Conservation (phyloP, 2,113 vertebrate species). For the Chamaetylas fuelleborni region DNA sequence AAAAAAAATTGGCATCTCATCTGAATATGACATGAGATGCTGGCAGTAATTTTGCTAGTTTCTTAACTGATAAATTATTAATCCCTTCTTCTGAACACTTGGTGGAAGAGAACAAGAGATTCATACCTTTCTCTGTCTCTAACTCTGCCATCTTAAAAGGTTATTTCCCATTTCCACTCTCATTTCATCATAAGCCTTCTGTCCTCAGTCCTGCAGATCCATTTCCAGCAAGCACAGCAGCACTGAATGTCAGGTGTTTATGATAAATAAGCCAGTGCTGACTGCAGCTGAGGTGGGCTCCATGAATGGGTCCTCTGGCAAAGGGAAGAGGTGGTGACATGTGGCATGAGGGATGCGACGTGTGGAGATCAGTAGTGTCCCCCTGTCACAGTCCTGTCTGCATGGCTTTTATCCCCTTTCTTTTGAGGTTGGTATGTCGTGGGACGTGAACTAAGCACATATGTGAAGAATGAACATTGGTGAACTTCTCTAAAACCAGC, state of each 20-base stretch:
- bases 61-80: not conserved
- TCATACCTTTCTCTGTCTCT: not conserved
- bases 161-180: not conserved
- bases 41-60: not conserved
- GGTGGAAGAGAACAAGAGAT: not conserved
- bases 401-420: not conserved
- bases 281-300: not conserved
- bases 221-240: not conserved
- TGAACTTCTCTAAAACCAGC: not conserved
- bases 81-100: not conserved
- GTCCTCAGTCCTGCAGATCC: not conserved
- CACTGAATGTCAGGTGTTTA: not conserved
- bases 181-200: not conserved
- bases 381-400: not conserved
- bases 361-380: not conserved
- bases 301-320: not conserved
- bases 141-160: not conserved
- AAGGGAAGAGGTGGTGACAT: not conserved
- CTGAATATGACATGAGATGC: not conserved
- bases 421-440: not conserved
- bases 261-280: not conserved
- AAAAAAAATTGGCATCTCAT: not conserved
- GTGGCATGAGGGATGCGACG: not conserved
- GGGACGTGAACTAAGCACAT: not conserved
- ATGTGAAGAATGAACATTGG: rapidly evolving